Conservation (phyloP, 2,113 vertebrate species). For the Chinchilla lanigera region DNA sequence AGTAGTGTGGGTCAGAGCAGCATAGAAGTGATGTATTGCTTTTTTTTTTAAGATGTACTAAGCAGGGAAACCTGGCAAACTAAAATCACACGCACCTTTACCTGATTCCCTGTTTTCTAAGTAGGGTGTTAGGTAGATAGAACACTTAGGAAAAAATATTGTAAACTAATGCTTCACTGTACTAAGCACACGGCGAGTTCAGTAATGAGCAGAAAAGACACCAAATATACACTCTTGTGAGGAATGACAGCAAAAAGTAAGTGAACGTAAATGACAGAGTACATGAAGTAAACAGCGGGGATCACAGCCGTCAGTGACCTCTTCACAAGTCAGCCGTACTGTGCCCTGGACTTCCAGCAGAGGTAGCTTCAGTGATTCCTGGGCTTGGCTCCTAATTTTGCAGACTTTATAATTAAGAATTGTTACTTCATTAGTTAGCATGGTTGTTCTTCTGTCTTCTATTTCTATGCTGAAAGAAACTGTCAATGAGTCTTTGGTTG, state of each 20-base stretch:
- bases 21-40: background rate
- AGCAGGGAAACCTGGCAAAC: background rate
- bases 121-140: background rate
- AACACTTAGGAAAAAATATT: background rate
- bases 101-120: background rate
- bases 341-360: background rate
- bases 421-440: too few relatives aligned
- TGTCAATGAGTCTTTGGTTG: too few relatives aligned
- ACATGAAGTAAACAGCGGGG: background rate
- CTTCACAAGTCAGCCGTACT: background rate
- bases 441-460: too few relatives aligned
- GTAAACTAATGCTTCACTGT: background rate
- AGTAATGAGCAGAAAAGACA: background rate
- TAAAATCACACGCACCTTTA: background rate
- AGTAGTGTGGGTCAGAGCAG: background rate
- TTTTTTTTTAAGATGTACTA: background rate
- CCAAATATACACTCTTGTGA: background rate
- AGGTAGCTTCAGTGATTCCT: background rate
- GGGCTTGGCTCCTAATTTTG: background rate
- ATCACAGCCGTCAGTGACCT: background rate
- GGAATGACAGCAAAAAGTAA: background rate
- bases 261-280: background rate
- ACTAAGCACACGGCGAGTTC: background rate
- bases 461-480: too few relatives aligned
- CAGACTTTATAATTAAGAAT: conserved; percentile 41